Conservation (phyloP, 2,113 vertebrate genomes). For the Scytalopus superciliaris region DNA sequence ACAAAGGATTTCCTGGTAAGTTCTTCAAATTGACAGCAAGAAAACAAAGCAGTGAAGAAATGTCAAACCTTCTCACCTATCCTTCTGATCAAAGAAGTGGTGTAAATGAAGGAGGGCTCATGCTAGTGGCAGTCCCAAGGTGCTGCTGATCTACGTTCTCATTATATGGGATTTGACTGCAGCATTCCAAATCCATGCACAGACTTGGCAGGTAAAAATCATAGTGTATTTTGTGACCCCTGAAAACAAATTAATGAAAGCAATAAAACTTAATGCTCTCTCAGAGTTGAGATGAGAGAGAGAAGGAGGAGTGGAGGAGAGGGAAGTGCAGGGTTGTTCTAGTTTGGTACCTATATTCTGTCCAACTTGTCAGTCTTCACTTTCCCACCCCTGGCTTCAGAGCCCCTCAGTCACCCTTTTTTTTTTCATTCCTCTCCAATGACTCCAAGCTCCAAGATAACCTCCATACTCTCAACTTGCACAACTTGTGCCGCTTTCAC, state of each 20-base stretch:
- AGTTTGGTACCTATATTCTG: background rate
- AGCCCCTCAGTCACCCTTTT: background rate
- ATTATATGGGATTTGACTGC: background rate
- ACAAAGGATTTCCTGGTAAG: background rate
- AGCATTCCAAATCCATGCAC: background rate
- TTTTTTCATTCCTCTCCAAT: background rate
- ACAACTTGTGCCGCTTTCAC: background rate
- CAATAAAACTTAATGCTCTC: background rate
- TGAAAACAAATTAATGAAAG: constrained; percentile 8
- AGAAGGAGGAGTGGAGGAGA: background rate
- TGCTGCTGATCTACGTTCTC: background rate
- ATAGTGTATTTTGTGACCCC: background rate
- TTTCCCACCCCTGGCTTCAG: background rate
- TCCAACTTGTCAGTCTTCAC: background rate
- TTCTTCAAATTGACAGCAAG: background rate
- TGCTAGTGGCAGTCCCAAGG: background rate
- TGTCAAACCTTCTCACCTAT: background rate
- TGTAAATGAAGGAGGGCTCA: background rate
- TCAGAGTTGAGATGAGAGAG: background rate
- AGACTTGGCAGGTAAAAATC: constrained; percentile 13
- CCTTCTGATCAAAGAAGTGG: background rate
- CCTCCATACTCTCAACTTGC: background rate
- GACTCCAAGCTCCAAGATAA: background rate
- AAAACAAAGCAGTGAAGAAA: background rate
- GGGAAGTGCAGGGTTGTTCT: background rate